Conservation (phyloP, 2,888 invertebrate genomes). For the Atrina japonica region DNA sequence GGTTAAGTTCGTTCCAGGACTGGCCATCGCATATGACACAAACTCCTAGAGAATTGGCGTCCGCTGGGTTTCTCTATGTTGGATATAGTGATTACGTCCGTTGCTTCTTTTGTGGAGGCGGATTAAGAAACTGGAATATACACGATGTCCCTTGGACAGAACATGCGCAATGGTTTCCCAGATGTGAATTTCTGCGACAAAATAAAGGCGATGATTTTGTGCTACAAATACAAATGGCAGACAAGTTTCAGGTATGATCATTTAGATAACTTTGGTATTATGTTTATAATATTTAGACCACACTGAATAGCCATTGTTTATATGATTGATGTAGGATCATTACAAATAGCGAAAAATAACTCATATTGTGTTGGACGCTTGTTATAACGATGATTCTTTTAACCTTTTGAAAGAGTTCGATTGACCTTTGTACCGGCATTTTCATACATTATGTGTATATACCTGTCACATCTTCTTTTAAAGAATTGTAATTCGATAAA, state of each 20-base stretch:
- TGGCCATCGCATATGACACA: constrained; percentile 21
- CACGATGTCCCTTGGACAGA: constrained; percentile 27
- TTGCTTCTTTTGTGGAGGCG: constrained; percentile 42
- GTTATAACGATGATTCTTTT: no score
- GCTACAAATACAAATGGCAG: neutral
- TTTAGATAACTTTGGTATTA: no score
- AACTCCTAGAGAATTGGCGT: constrained; percentile 15
- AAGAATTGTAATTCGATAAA: no score
- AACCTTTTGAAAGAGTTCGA: no score
- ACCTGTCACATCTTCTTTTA: no score
- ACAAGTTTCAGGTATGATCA: neutral
- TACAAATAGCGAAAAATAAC: no score
- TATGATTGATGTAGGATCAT: no score
- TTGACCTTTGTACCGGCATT: no score
- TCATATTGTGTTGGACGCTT: no score
- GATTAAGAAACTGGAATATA: constrained; percentile 29
- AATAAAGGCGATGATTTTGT: constrained; percentile 33
- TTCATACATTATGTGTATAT: no score
- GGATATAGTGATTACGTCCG: constrained; percentile 31
- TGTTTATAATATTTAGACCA: no score
- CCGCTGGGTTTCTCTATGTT: constrained; percentile 27
- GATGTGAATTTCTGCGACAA: constrained; percentile 22
- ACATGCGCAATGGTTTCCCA: constrained; percentile 35
- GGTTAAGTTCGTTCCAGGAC: constrained; percentile 19
- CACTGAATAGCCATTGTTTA: no score